Base-by-base conservation (phyloP, 2,888 invertebrate genomes). In the Drosophila lutescens region DNA sequence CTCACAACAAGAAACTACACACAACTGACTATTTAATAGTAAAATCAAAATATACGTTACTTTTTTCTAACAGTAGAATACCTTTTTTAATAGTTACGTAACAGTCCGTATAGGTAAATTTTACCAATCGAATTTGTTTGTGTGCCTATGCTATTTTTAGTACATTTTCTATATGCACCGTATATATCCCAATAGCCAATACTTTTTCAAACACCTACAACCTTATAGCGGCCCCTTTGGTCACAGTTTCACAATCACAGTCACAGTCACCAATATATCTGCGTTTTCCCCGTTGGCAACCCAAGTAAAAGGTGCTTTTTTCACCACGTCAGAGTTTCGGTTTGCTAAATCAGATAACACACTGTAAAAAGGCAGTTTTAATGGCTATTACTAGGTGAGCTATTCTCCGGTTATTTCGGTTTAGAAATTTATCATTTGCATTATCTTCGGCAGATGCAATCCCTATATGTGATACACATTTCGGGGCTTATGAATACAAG, bases 301-400 rank as follows among this genome's bases (percentile, higher is more conserved):
- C 10, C 41, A 3, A 41, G 15, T 41, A 26, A 9, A 26, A 26
- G 46, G 26, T 46, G n/a, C 9, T n/a, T 30, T 30, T 47, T 47
- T 32, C 15, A 47, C 47, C 47, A 32, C 17, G 47, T 32, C 47
- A 47, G 47, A 47, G 47, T 47, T 47, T 30, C 47, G 32, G 30
- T 47, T 47, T 47, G 30, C 47, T 4, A 47, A 47, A 15, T 30
- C 15, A n/a, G 30, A 47, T 15, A 26, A 26, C 23, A 23, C 13
- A 26, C n/a, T n/a, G 23, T 26, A 46, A 26, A 46, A n/a, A 46
- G 46, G 4, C 13, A 4, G 13, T 26, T 23, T 12, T 13, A 44
- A 44, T 23, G 23, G 23, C 23, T 23, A 8, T n/a, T 23, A 44
- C 23, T 26, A 26, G 40, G 23, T 7, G 13, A 44, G 20, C 7